Conservation (phyloP, 1,140 invertebrate genomes). For the Pteromalus puparum region DNA sequence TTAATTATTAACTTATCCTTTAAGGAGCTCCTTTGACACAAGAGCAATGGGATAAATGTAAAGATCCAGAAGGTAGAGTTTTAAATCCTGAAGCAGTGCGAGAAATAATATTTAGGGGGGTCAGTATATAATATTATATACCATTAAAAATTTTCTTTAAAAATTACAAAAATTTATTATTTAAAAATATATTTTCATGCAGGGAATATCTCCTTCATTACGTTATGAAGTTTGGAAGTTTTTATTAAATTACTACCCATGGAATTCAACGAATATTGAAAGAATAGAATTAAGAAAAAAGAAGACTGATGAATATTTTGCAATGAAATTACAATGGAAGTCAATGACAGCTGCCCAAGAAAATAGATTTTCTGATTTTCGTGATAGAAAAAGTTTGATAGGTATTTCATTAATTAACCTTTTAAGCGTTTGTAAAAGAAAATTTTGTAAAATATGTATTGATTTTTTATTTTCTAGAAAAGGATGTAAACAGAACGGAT, state of each 20-base stretch:
- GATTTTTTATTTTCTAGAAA: constrained; percentile 84
- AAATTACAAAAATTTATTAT: not conserved
- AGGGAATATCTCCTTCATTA: constrained; percentile 84
- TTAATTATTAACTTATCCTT: constrained; percentile 63
- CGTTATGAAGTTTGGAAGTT: constrained; percentile 96
- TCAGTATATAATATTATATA: constrained; percentile 73
- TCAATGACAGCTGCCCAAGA: constrained; percentile 93
- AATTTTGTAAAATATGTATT: constrained; percentile 15
- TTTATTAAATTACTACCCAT: constrained; percentile 91
- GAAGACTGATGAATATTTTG: constrained; percentile 92
- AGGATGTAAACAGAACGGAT: constrained; percentile 98
- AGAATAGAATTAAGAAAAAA: constrained; percentile 81
- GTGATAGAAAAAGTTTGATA: constrained; percentile 95
- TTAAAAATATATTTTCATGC: constrained; percentile 53
- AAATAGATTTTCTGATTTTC: constrained; percentile 89
- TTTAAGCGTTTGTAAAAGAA: constrained; percentile 20
- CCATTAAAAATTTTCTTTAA: not conserved
- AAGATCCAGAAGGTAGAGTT: constrained; percentile 86
- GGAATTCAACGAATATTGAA: constrained; percentile 86
- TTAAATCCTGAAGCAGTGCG: constrained; percentile 82
- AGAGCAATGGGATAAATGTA: constrained; percentile 87
- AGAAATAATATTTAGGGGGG: constrained; percentile 92
- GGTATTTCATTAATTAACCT: constrained; percentile 73
- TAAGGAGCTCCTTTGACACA: constrained; percentile 82
- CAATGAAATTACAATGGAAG: constrained; percentile 98